Evolutionary conservation across 2,113 vertebrate genomes (phyloP), one percentile per base, ranked within the genome.

Genomic region (Hemicordylus capensis): DNA sequence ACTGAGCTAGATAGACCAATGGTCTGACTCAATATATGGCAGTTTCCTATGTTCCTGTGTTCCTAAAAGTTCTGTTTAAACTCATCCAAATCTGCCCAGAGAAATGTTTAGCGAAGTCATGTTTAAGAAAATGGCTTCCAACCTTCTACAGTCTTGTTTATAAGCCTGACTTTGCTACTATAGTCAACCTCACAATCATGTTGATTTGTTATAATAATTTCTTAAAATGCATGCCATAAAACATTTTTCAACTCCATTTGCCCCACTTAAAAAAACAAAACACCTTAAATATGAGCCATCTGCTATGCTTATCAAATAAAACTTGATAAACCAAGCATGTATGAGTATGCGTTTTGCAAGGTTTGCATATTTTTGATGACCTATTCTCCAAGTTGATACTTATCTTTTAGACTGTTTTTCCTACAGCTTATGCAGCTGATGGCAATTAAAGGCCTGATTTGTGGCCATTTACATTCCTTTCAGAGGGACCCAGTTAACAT

Each of bases 311-410:
- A 89, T 83, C 80, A 86, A 85, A 87, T 66, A 87, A 81, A 82
- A 51, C 81, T 92, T 88, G 39, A 88, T 92, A 95, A 95, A 93
- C 92, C 92, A 93, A 85, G 59, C 26, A 56, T 56, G 28, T 54
- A 42, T 51, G 86, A 87, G 72, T 37, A 19, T 63, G 70, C 12
- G 80, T 91, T 95, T 93, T 93, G 94, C 90, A 93, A 94, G 87
- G 91, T 86, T 78, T 51, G 89, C 90, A 91, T 95, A 90, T 91
- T 95, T 97, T 92, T 92, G 91, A 86, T 95, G 94, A 95, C 91
- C 86, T 39, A 20, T 70, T 95, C 93, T 92, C 93, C 83, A 90
- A 94, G 83, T 59, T 92, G 93, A 93, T 93, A 74, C 89, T 94
- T 92, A 89, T 51, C 95, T 95, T 95, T 91, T 91, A 92, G 92